These are phyloP conservation scores for Melopsittacus undulatus DNA, from an alignment of 2,797 vertebrate genomes.

Conservation along the genomic window DNA sequence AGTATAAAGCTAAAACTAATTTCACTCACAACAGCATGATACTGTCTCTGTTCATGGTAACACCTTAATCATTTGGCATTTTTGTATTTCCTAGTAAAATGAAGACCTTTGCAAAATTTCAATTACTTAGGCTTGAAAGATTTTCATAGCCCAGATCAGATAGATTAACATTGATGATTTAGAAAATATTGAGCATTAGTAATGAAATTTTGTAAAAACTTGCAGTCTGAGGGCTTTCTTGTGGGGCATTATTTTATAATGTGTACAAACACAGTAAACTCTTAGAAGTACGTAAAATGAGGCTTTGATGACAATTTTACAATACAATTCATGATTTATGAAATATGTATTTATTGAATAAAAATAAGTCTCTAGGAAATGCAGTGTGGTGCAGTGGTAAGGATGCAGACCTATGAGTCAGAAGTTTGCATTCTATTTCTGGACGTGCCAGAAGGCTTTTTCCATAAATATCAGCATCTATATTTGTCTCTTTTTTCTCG, in stretches of 20 bases:
- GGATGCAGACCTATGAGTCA: conserved; percentile 56
- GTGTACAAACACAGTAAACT: background rate
- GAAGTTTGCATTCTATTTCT: conserved; percentile 49
- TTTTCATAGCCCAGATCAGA: background rate
- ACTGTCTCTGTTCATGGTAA: background rate
- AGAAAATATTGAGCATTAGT: background rate
- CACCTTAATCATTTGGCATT: background rate
- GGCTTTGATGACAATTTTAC: background rate
- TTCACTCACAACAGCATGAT: background rate
- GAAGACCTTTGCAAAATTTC: conserved; percentile 1
- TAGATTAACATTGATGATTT: background rate
- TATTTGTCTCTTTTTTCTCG: conserved; percentile 37
- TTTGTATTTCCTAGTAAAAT: background rate
- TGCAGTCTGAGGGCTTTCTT: background rate
- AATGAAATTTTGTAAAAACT: background rate
- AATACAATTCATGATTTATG: background rate
- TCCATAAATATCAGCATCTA: conserved; percentile 58
- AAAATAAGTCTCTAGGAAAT: conserved; percentile 14
- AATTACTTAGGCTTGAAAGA: background rate
- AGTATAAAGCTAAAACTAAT: conserved; percentile 3
- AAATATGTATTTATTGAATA: background rate
- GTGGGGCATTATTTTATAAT: background rate
- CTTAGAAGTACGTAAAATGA: background rate
- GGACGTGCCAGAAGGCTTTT: conserved; percentile 46
- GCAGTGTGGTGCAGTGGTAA: background rate